Evolutionary conservation across 2,113 vertebrate species (phyloP), one percentile per base, ranked within the genome.

Genomic region (Apistogramma diplotaenia): DNA sequence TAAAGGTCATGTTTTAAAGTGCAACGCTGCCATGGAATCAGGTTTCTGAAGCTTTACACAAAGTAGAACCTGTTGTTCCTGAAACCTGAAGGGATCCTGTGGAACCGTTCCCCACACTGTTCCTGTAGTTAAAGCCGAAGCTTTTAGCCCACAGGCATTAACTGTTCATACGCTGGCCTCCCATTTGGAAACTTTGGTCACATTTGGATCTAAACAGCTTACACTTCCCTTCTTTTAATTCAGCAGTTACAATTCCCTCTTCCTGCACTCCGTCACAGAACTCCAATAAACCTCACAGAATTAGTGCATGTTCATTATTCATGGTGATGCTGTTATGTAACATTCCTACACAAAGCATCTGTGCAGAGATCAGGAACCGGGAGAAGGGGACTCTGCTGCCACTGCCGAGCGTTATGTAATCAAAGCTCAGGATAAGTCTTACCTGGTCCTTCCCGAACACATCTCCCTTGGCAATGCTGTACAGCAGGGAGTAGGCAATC

Each of bases 391-490:
- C 46, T 60, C 16, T 18, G 35, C 55, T 40, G 59, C 23, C 11
- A 75, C 46, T 74, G 21, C 3, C 13, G 8, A 51, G 3, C 35
- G 3, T 87, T 76, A 83, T 43, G 59, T 65, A 88, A 91, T 15
- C 51, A 8, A 13, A 25, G 18, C 23, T 35, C 12, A 19, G 53
- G 1, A 6, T 16, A 5, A 10, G 21, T 43, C 76, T 89, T 72
- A 99, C 98, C 97, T 99, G 98, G 58, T 99, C 97, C 90, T 97
- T 97, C 61, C 98, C 98, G 8, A 99, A 99, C 89, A 99, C 97
- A 96, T 99, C 97, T 19, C 98, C 98, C 91, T 98, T 99, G 79
- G 97, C 98, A 76, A 99, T 98, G 93, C 97, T 97, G 95, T 96
- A 99, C 51, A 99, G 96, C 86, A 99, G 94, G 1, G 98, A 99